Base-by-base conservation (phyloP, 2,888 invertebrate species). In the Agrotis puta region DNA sequence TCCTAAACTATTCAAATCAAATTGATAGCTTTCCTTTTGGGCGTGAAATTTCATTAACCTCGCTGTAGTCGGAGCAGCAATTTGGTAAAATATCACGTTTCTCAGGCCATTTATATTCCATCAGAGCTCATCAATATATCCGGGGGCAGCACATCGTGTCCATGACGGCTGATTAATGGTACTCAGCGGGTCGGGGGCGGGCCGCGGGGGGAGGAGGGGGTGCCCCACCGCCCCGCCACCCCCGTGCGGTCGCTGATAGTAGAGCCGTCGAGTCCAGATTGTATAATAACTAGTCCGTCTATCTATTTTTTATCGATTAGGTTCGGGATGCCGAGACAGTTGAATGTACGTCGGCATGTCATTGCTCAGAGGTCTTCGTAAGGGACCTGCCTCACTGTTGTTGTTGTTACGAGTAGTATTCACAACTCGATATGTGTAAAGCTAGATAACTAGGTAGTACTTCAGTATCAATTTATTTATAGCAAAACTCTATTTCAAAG, bases 101-200 rank as follows among this genome's bases (percentile, higher is more conserved):
- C 85, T 82, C 75, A 67, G 70, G 79, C 81, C 79, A 85, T 85
- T 82, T 84, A 85, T 85, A 85, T 85, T 84, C 82, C 74, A 81
- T 82, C 79, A 81, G 72, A 81, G 72, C 84, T 81, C 85, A 85
- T 85, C 85, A 84, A 85, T 85, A 84, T 75, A 79, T 77, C 81
- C 80, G 84, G 80, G 58, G 75, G 73, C 81, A 77, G 81, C 81
- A 64, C 72, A 70, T 82, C 81, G 82, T 81, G 85, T 71, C 77
- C 65, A 67, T 81, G 88, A 83, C 87, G 86, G 74, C 83, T 83
- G 88, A 88, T 85, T 87, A 88, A 89, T 87, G 87, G 82, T 79
- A 76, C 78, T 78, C 78, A 81, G 76, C 74, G 80, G 79, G 53
- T 70, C 48, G 77, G 78, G 78, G 74, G 70, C 72, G 81, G 74